phyloP scores from a whole-genome alignment of 2,888 invertebrate genomes.

The Parasteatoda lunata region DNA sequence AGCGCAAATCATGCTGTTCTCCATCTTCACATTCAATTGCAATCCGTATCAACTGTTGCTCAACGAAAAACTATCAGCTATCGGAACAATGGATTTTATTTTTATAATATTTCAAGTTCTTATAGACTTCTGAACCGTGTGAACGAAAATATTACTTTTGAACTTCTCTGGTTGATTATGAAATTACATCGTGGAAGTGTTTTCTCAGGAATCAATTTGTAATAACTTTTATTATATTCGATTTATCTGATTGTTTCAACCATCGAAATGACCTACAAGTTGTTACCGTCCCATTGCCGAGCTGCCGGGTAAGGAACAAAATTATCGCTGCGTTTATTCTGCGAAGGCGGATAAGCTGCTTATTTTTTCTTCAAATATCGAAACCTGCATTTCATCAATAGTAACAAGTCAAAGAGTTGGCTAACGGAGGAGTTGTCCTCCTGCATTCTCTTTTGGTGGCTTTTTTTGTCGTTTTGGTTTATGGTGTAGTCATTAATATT shows the following conservation, averaged over 20 bases:
- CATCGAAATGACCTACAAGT: slow-evolving; percentile 52
- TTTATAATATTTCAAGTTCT: neutral
- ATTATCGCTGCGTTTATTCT: slow-evolving; percentile 35
- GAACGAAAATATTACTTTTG: neutral
- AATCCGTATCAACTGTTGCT: slow-evolving; percentile 40
- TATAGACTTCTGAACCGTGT: neutral
- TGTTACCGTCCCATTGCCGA: slow-evolving; percentile 47
- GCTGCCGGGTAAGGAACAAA: slow-evolving; percentile 63
- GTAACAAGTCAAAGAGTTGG: slow-evolving; percentile 4
- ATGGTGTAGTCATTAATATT: slow-evolving; percentile 1
- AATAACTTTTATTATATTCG: neutral
- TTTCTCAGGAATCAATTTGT: slow-evolving; percentile 3
- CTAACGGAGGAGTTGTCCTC: slow-evolving; percentile 26
- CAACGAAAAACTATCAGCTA: slow-evolving; percentile 24
- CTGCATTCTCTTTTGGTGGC: slow-evolving; percentile 27
- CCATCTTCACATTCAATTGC: slow-evolving; percentile 56
- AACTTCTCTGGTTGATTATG: neutral
- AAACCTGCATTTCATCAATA: slow-evolving; percentile 13
- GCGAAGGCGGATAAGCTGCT: slow-evolving; percentile 58
- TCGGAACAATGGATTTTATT: neutral
- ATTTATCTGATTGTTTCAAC: slow-evolving; percentile 14
- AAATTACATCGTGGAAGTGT: neutral
- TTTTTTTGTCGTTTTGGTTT: neutral
- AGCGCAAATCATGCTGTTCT: slow-evolving; percentile 53
- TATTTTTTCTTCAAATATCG: slow-evolving; percentile 35